Evolutionary conservation across 1,140 invertebrate genomes (phyloP).

Genomic region (Muscidifurax raptorellus): DNA sequence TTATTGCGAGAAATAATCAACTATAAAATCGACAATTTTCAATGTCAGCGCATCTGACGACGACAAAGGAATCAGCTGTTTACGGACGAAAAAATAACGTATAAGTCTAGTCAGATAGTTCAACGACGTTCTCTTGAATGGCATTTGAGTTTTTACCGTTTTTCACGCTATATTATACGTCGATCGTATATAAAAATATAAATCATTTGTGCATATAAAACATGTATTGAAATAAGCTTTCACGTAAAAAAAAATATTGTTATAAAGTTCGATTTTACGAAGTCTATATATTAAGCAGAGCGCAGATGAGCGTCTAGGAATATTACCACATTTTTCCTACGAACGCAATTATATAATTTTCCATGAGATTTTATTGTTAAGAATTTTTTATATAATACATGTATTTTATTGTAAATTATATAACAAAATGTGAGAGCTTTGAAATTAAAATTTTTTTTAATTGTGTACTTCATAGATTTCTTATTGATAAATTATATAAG

Average conservation of each 20-base stretch:
- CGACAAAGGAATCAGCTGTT: neutral
- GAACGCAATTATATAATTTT: slow-evolving; percentile 8
- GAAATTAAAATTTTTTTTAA: slow-evolving; percentile 19
- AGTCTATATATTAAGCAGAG: neutral
- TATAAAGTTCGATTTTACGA: slow-evolving; percentile 38
- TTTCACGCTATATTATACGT: neutral
- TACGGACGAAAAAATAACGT: neutral
- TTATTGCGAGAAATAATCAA: neutral
- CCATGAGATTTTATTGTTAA: slow-evolving; percentile 48
- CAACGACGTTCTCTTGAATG: neutral
- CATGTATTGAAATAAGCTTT: neutral
- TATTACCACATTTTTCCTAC: neutral
- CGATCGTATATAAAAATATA: neutral
- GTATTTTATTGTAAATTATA: slow-evolving; percentile 32
- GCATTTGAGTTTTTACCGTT: slow-evolving; percentile 20
- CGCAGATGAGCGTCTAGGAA: neutral
- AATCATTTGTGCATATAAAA: neutral
- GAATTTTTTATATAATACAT: slow-evolving; percentile 38
- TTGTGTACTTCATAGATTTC: slow-evolving; percentile 11
- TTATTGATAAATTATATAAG: neutral
- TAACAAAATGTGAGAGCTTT: slow-evolving; percentile 7
- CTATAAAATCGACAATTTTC: neutral
- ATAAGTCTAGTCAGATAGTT: slow-evolving; percentile 36
- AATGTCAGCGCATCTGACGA: neutral
- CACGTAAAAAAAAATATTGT: slow-evolving; percentile 6